Evolutionary conservation across 2,888 invertebrate genomes (phyloP), one percentile per base, ranked within the genome.

Genomic region (Odiellus spinosus): DNA sequence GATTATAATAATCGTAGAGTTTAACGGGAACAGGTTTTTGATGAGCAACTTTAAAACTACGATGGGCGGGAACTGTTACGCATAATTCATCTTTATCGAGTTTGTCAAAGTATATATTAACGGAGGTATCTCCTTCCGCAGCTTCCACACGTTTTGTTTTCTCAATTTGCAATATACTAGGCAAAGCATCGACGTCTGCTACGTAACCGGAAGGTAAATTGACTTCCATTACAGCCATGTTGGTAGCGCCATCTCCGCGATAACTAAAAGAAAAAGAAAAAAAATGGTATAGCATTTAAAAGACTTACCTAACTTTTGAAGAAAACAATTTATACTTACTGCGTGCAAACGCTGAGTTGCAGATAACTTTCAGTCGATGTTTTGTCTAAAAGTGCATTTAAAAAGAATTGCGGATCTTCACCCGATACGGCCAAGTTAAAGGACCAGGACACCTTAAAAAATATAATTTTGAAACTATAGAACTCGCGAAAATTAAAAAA

Each of bases 211-310:
- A 88, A 0, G 90, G 90, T 48, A 93, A 71, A 52, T 77, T 77
- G 0, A 91, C 80, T 60, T 88, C 88, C 73, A 91, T 80, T 1
- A 91, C 80, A 12, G 86, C 83, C 78, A 91, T 81, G 55, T 91
- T 91, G 21, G 47, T 53, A 2, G 48, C 44, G 15, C 50, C 53
- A 12, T 53, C 47, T 20, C 47, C 56, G 4, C 52, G 42, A 14
- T 38, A 38, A 15, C 38, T 38, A n/a, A 2, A 38, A 4, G 4
- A 12, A 12, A 38, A 4, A 35, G 10, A 33, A 10, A 10, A 33
- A 10, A 10, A 10, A 33, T 33, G 34, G 2, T n/a, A 35, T n/a
- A n/a, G 2, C 12, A 35, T 2, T 35, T 35, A 14, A 2, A 2
- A 35, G 2, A 14, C 14, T 3, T 2, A 35, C 35, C n/a, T n/a